Conservation (phyloP, 2,888 invertebrate genomes). For the Orthonevra nobilis region DNA sequence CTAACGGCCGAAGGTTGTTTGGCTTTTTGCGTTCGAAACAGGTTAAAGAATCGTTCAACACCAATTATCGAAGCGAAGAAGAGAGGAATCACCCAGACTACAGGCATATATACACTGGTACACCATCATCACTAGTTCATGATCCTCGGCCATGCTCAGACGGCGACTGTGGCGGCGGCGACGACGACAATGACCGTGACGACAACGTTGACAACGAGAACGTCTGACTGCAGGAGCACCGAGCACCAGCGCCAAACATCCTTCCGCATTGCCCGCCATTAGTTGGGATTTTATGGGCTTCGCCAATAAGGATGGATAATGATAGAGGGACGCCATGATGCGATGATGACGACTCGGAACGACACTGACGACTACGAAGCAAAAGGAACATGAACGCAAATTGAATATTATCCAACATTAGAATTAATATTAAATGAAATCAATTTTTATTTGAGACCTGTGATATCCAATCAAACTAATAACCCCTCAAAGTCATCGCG, state of each 20-base stretch:
- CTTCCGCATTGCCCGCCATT: constrained; percentile 69
- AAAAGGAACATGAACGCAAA: constrained; percentile 29
- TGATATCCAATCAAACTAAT: constrained; percentile 70
- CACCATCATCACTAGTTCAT: constrained; percentile 28
- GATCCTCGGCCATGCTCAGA: constrained; percentile 26
- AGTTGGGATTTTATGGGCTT: constrained; percentile 65
- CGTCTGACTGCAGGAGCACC: constrained; percentile 45
- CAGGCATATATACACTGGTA: neutral
- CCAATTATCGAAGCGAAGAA: constrained; percentile 63
- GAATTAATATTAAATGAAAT: constrained; percentile 69
- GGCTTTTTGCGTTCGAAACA: constrained; percentile 50
- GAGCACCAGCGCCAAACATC: constrained; percentile 51
- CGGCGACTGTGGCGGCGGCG: constrained; percentile 23
- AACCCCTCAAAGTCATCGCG: constrained; percentile 59
- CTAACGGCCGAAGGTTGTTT: constrained; percentile 65
- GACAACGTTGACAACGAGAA: constrained; percentile 5
- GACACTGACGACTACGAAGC: constrained; percentile 8
- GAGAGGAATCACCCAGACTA: constrained; percentile 35
- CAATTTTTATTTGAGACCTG: constrained; percentile 65
- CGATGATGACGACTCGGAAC: no score
- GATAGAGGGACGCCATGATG: constrained; percentile 36
- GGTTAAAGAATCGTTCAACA: constrained; percentile 68
- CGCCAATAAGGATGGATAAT: constrained; percentile 60
- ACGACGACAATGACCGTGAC: constrained; percentile 23
- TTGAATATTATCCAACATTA: constrained; percentile 64